Evolutionary conservation across 2,113 vertebrate species (phyloP).

Genomic region (Ctenomys sociabilis): DNA sequence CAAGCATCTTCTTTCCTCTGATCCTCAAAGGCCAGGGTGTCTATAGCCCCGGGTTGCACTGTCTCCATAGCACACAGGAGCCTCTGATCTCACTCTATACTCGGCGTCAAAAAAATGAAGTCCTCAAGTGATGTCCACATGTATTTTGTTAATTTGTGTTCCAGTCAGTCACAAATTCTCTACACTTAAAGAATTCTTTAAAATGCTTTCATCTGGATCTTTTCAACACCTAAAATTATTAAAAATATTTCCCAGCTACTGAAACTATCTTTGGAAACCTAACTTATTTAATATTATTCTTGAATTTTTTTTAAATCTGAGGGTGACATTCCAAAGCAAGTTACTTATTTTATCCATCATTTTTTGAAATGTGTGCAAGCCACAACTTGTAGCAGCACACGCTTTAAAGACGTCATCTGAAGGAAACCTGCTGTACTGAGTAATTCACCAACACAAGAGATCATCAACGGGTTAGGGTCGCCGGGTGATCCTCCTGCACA

Average conservation of each 20-base stretch:
- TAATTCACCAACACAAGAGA: background rate
- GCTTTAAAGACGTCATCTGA: background rate
- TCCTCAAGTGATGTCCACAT: background rate
- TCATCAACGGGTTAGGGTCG: background rate
- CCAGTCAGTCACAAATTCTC: background rate
- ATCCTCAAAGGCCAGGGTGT: no score
- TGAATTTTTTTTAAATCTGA: background rate
- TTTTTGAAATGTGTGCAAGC: background rate
- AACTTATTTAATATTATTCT: background rate
- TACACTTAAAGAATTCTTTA: background rate
- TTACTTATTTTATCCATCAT: background rate
- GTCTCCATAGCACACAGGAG: background rate
- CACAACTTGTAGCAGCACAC: background rate
- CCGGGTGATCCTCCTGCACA: background rate
- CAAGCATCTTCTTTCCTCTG: background rate
- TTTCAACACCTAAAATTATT: background rate
- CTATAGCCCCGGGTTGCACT: no score
- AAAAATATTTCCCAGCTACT: background rate
- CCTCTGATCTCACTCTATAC: background rate
- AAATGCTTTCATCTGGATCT: conserved; percentile 9
- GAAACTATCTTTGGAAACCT: background rate
- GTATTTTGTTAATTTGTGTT: background rate
- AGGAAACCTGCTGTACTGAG: background rate
- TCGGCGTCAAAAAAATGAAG: background rate
- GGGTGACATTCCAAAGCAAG: background rate